Percentiles rank a stretch among this genome's conserved stretches.
phyloP scores from a whole-genome alignment of 2,888 invertebrate species.

The Drosophila ustulata region DNA sequence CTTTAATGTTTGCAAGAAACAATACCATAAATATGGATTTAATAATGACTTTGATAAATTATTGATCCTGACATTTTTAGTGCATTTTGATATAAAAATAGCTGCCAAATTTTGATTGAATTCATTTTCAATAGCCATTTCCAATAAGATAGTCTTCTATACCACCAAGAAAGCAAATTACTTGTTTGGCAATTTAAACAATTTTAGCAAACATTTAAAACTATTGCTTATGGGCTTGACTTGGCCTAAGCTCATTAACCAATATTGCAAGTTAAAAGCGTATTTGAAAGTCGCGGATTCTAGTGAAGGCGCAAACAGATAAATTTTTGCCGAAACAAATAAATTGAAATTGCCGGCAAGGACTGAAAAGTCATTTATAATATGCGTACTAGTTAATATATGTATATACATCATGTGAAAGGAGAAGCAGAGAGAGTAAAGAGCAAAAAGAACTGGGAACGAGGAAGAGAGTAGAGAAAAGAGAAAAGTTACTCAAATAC shows the following conservation, averaged over 20 bases:
- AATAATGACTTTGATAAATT: too few relatives aligned
- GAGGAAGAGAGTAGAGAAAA: neutral
- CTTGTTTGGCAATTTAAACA: too few relatives aligned
- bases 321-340: neutral
- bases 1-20: too few relatives aligned
- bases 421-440: neutral
- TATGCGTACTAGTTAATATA: constrained; percentile 17
- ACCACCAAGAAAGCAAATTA: too few relatives aligned
- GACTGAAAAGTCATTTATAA: constrained; percentile 17
- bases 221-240: too few relatives aligned
- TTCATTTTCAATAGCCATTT: too few relatives aligned
- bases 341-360: neutral
- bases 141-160: too few relatives aligned
- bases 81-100: too few relatives aligned
- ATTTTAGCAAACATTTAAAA: too few relatives aligned
- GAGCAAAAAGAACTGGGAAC: neutral
- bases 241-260: neutral
- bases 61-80: too few relatives aligned
- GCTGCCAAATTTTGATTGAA: too few relatives aligned
- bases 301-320: neutral
- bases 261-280: neutral
- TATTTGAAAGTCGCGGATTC: neutral
- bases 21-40: too few relatives aligned
- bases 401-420: neutral
- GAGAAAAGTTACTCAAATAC: neutral